phyloP scores from a whole-genome alignment of 2,113 vertebrate species.

The Syngnathus scovelli region DNA sequence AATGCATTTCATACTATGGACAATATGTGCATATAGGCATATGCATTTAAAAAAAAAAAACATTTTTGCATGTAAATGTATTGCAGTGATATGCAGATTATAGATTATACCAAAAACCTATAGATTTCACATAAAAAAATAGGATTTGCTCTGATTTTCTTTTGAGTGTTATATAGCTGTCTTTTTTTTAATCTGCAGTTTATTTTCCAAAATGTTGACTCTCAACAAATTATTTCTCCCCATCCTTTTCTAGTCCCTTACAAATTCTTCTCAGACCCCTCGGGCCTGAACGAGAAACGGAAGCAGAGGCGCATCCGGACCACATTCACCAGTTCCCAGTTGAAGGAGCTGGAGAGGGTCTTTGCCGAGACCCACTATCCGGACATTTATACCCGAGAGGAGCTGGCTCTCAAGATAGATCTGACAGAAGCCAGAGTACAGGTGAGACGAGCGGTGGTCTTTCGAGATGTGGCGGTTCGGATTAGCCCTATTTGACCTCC shows the following conservation, averaged over 20 bases:
- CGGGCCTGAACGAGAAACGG: slow-evolving; percentile 88
- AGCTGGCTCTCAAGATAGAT: slow-evolving; percentile 93
- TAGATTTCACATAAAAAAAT: neutral
- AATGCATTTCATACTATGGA: neutral
- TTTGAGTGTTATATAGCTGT: neutral
- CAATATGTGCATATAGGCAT: neutral
- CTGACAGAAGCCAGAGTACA: slow-evolving; percentile 92
- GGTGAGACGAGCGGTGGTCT: slow-evolving; percentile 59
- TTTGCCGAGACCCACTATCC: slow-evolving; percentile 92
- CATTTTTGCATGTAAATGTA: neutral
- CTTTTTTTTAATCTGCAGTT: neutral
- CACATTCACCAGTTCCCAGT: slow-evolving; percentile 91
- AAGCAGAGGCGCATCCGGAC: slow-evolving; percentile 93
- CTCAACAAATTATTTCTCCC: neutral
- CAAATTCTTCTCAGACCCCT: slow-evolving; percentile 88
- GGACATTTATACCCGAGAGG: slow-evolving; percentile 90
- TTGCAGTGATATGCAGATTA: no score
- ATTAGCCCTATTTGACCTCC: neutral
- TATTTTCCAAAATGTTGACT: neutral
- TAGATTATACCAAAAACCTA: no score
- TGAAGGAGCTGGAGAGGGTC: slow-evolving; percentile 92
- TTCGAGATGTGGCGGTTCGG: neutral
- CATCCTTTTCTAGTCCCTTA: slow-evolving; percentile 72
- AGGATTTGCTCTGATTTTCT: neutral
- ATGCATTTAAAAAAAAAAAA: no score